These are phyloP conservation scores for Tangara arthus DNA, from an alignment of 2,797 vertebrate species.

Conservation along the genomic window DNA sequence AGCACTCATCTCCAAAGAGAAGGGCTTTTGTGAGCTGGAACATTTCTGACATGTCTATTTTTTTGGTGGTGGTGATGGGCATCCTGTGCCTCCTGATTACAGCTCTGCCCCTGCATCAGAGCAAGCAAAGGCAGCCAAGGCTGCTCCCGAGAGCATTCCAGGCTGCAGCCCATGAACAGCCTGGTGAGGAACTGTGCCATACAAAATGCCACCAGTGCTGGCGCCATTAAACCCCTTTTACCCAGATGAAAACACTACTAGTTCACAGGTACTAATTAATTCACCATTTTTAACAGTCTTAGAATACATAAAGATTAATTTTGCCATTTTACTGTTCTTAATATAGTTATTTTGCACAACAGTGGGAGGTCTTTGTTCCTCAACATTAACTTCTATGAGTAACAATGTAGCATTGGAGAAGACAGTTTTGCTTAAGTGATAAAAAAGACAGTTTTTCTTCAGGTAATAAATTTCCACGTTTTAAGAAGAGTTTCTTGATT, in stretches of 20 bases:
- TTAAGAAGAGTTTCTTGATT: neutral
- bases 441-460: neutral
- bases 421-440: neutral
- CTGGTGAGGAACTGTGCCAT: fast-evolving
- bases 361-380: neutral
- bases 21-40: neutral
- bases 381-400: neutral
- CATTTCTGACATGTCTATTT: neutral
- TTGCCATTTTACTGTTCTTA: neutral
- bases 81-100: neutral
- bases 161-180: neutral
- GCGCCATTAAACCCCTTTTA: neutral
- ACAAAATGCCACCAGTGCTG: neutral
- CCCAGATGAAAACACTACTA: neutral
- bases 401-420: neutral
- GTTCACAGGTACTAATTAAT: neutral
- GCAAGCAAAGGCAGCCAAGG: neutral
- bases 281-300: neutral
- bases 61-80: neutral
- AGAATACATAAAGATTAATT: neutral
- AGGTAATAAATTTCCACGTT: neutral
- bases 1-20: neutral
- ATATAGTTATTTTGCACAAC: neutral
- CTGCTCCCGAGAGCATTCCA: neutral
- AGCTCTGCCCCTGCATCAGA: neutral